phyloP scores from a whole-genome alignment of 2,888 invertebrate species.

The Acanthopleura granulata region DNA sequence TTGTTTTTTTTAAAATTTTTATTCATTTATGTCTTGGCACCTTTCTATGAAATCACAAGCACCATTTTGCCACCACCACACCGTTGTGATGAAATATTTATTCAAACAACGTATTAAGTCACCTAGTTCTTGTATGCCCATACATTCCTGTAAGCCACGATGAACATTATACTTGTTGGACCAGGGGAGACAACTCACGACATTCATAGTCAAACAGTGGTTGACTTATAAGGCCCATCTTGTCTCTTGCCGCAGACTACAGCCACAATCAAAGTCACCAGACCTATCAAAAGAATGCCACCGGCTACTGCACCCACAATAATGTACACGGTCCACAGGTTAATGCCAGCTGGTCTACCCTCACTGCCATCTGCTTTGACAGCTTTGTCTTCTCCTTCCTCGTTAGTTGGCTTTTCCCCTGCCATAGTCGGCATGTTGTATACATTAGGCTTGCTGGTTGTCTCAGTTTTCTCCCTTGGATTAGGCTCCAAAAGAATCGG shows the following conservation, averaged over 20 bases:
- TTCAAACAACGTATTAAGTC: too few species aligned
- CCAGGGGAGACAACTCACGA: background rate
- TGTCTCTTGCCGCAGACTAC: constrained; percentile 53
- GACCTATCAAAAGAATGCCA: constrained; percentile 52
- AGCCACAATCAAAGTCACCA: constrained; percentile 57
- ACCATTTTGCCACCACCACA: too few species aligned
- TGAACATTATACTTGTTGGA: too few species aligned
- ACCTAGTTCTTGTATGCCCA: too few species aligned
- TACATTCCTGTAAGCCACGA: too few species aligned
- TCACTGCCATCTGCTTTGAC: background rate
- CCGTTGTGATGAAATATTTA: too few species aligned
- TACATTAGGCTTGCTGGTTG: background rate
- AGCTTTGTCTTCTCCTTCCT: background rate
- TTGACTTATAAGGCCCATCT: constrained; percentile 52
- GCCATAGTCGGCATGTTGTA: background rate
- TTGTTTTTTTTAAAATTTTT: too few species aligned
- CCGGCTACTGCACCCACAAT: constrained; percentile 60
- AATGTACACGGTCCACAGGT: constrained; percentile 58
- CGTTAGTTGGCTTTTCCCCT: background rate
- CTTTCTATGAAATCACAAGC: too few species aligned
- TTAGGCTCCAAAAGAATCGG: background rate
- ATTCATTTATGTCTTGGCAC: too few species aligned
- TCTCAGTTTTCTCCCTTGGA: too few species aligned
- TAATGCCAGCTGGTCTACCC: constrained; percentile 26
- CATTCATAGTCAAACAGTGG: constrained; percentile 43